These are phyloP conservation scores for Bombus sylvicola DNA, from an alignment of 1,140 invertebrate genomes.

Conservation along the genomic window DNA sequence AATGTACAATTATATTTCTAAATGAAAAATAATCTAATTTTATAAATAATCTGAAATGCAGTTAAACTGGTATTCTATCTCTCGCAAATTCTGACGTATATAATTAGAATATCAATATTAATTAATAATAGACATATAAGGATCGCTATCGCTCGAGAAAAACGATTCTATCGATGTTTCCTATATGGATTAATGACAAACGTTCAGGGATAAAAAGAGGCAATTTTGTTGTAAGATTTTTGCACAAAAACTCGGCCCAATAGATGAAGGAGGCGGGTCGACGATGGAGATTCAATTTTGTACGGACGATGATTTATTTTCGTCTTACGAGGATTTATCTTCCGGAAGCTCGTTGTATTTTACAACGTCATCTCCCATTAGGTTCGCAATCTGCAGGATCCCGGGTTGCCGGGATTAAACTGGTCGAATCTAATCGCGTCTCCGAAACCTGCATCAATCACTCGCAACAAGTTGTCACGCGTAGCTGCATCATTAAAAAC, in stretches of 20 bases:
- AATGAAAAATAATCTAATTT: too few species aligned
- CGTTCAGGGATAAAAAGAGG: slow-evolving; percentile 26
- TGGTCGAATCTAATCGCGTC: slow-evolving; percentile 51
- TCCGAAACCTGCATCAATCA: slow-evolving; percentile 29
- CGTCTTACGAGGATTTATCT: slow-evolving; percentile 59
- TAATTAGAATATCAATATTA: background rate
- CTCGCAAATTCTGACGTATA: background rate
- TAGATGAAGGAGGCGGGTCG: slow-evolving; percentile 13
- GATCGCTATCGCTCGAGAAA: background rate
- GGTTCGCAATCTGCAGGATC: slow-evolving; percentile 48
- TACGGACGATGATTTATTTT: slow-evolving; percentile 65
- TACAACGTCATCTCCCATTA: slow-evolving; percentile 66
- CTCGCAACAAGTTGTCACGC: slow-evolving; percentile 10
- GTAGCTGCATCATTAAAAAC: slow-evolving; percentile 2
- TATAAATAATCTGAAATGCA: too few species aligned
- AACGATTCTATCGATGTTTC: background rate
- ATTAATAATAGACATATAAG: background rate
- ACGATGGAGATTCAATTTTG: slow-evolving; percentile 60
- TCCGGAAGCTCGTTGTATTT: slow-evolving; percentile 58
- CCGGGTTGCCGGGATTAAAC: slow-evolving; percentile 48
- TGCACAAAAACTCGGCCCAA: slow-evolving; percentile 8
- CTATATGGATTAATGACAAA: slow-evolving; percentile 8
- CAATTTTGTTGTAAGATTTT: slow-evolving; percentile 35
- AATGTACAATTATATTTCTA: too few species aligned
- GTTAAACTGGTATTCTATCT: background rate